Evolutionary conservation across 2,797 vertebrate genomes (phyloP), one percentile per base, ranked within the genome.

Genomic region (Crax fasciolata): DNA sequence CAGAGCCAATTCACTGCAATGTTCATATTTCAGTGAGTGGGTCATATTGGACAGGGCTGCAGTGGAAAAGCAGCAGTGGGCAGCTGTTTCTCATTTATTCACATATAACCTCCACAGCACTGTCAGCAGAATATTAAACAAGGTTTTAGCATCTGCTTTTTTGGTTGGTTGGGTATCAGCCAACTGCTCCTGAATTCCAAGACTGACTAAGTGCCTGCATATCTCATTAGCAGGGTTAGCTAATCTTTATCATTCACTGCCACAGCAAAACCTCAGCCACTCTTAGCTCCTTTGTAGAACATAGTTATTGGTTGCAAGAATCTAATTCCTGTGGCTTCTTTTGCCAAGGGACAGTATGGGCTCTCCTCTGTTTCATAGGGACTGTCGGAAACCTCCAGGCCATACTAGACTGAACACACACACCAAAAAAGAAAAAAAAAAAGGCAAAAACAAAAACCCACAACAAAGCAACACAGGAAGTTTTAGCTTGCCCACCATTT

Each of bases 41-140:
- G 59, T 84, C 46, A 59, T 49, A 30, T 28, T 52, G 41, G 83
- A 65, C 61, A 73, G 66, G 14, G 23, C 75, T 89, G 89, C 83
- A 44, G 66, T 43, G 27, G 71, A 43, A 92, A 61, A 74, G 62
- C 74, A 84, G 74, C 86, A 61, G 61, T 39, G 62, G 83, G 66
- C 92, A 91, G 79, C 84, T 92, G 79, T 77, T 95, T 77, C 71
- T 79, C 79, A 62, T 92, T 94, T 85, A 89, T 85, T 90, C 58
- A 38, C 24, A n/a, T 78, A 25, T 87, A 81, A 92, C 90, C 83
- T 90, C 75, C 52, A 54, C 48, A 74, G 76, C 3, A 1, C 71
- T 90, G 86, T 90, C 87, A 94, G 79, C 86, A 90, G 84, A 95
- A 94, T 92, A 84, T 90, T 90, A 90, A 95, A 85, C 52, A 85